These are phyloP conservation scores for Limnephilus auricula DNA, from an alignment of 2,888 invertebrate species.

Conservation along the genomic window DNA sequence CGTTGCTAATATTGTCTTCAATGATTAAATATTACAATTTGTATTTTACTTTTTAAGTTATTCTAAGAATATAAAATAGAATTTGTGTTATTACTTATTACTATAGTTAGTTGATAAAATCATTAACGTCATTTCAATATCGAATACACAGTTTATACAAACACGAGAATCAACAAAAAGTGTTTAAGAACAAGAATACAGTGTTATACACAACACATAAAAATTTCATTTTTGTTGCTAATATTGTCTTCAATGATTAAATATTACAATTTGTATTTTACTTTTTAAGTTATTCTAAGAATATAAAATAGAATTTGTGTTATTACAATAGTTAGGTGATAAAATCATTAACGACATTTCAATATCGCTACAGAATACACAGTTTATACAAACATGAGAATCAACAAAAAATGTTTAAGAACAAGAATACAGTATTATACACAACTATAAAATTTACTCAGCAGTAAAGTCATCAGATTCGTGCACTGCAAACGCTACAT, in stretches of 20 bases:
- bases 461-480: not conserved
- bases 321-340: not conserved
- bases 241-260: too few species aligned
- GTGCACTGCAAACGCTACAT: not conserved
- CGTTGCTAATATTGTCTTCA: too few species aligned
- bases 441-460: not conserved
- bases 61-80: too few species aligned
- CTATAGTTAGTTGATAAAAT: not conserved
- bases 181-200: not conserved
- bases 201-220: not conserved
- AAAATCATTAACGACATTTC: not conserved
- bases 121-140: not conserved
- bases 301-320: too few species aligned
- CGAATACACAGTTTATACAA: too few species aligned
- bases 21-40: too few species aligned
- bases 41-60: too few species aligned
- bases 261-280: too few species aligned
- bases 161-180: not conserved
- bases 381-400: not conserved
- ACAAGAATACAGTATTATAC: not conserved
- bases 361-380: not conserved
- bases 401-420: not conserved
- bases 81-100: too few species aligned
- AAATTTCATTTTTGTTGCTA: too few species aligned
- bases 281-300: too few species aligned